phyloP scores from a whole-genome alignment of 2,113 vertebrate species.

The Gallinago paraguaiae region DNA sequence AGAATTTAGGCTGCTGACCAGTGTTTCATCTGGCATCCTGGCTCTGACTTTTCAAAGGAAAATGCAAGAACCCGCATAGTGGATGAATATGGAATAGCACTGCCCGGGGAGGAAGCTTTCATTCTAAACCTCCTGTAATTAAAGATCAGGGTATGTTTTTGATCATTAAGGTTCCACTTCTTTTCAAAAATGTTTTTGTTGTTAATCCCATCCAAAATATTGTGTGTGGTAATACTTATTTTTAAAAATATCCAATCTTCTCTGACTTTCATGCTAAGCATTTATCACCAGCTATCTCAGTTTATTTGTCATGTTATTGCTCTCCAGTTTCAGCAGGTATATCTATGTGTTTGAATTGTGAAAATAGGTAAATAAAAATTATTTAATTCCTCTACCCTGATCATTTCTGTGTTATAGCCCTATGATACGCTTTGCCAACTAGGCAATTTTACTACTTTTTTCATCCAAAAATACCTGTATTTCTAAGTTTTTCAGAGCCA shows the following conservation, averaged over 20 bases:
- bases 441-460: background rate
- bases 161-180: background rate
- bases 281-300: background rate
- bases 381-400: background rate
- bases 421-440: background rate
- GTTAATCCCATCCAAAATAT: background rate
- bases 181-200: background rate
- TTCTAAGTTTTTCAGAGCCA: background rate
- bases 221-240: background rate
- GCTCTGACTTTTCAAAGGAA: conserved; percentile 18
- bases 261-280: background rate
- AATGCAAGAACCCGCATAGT: conserved; percentile 62
- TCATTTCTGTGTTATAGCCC: background rate
- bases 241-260: background rate
- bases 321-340: background rate
- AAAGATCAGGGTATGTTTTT: background rate
- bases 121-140: background rate
- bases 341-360: background rate
- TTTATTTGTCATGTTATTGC: background rate
- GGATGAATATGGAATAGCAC: conserved; percentile 38
- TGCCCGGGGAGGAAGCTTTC: background rate
- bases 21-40: background rate
- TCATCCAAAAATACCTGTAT: background rate
- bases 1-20: background rate
- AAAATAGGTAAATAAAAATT: background rate